Conservation (phyloP, 1,140 invertebrate species). For the Heliothis virescens region DNA sequence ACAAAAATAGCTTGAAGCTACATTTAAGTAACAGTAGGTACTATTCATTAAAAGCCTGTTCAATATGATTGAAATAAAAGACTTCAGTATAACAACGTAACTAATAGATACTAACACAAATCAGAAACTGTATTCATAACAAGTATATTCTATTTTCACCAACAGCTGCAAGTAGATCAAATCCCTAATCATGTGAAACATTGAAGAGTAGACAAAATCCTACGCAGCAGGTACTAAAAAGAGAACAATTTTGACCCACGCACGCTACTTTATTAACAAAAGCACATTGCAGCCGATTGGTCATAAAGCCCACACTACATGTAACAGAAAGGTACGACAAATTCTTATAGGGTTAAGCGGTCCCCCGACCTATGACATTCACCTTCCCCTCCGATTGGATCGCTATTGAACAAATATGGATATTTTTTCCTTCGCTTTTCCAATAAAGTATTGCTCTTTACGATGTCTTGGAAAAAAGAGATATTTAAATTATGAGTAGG, state of each 20-base stretch:
- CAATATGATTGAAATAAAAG: no score
- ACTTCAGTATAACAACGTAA: no score
- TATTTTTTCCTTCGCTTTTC: slow-evolving; percentile 33
- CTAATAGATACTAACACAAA: no score
- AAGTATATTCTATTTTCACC: background rate
- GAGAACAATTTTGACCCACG: slow-evolving; percentile 11
- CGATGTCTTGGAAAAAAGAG: slow-evolving; percentile 30
- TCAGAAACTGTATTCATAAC: background rate
- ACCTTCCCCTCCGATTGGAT: slow-evolving; percentile 47
- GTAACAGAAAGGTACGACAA: slow-evolving; percentile 34
- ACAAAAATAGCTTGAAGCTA: no score
- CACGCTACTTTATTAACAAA: slow-evolving; percentile 39
- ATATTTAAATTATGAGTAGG: slow-evolving; percentile 43
- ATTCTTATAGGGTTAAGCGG: slow-evolving; percentile 52
- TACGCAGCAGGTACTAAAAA: background rate
- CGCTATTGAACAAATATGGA: slow-evolving; percentile 43
- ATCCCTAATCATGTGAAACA: background rate
- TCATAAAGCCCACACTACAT: slow-evolving; percentile 30
- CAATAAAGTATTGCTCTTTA: slow-evolving; percentile 45
- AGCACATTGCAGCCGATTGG: slow-evolving; percentile 33
- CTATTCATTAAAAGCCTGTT: no score
- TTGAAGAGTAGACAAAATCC: background rate
- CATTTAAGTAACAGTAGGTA: no score
- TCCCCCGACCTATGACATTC: slow-evolving; percentile 49
- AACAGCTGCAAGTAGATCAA: no score